phyloP scores from a whole-genome alignment of 2,888 invertebrate genomes.

The Pterostichus niger region DNA sequence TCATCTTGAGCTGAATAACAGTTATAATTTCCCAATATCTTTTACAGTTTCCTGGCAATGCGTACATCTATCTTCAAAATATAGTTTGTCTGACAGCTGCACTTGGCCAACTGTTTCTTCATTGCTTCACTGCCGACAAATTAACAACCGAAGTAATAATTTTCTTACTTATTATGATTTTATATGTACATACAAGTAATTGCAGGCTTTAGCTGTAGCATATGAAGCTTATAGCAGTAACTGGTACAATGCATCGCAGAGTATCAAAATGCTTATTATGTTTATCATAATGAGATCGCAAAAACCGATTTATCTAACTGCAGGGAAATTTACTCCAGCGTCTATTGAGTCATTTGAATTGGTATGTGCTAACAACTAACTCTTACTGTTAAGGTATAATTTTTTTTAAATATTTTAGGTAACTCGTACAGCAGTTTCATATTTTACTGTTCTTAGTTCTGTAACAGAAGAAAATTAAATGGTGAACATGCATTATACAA shows the following conservation, averaged over 20 bases:
- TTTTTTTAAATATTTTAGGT: slow-evolving; percentile 40
- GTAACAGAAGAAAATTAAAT: slow-evolving; percentile 41
- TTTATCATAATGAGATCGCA: slow-evolving; percentile 71
- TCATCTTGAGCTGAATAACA: too few species aligned
- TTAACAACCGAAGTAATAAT: slow-evolving; percentile 28
- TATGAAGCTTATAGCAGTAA: slow-evolving; percentile 62
- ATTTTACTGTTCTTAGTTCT: slow-evolving; percentile 46
- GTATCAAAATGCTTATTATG: slow-evolving; percentile 71
- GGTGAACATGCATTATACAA: too few species aligned
- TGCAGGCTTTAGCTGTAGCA: slow-evolving; percentile 32
- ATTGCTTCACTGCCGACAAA: slow-evolving; percentile 55
- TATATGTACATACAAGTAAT: background rate
- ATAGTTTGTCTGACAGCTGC: slow-evolving; percentile 37
- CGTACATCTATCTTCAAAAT: slow-evolving; percentile 45
- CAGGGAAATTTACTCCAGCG: slow-evolving; percentile 71
- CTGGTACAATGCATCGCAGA: slow-evolving; percentile 70
- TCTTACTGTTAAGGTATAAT: background rate
- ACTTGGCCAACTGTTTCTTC: slow-evolving; percentile 43
- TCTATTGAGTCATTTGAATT: slow-evolving; percentile 49
- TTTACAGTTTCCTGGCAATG: slow-evolving; percentile 46
- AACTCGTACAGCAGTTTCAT: slow-evolving; percentile 43
- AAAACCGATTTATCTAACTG: slow-evolving; percentile 71
- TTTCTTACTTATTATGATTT: background rate
- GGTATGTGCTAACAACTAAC: background rate
- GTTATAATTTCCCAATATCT: background rate